Conservation (phyloP, 2,113 vertebrate genomes). For the Macquaria ambigua region DNA sequence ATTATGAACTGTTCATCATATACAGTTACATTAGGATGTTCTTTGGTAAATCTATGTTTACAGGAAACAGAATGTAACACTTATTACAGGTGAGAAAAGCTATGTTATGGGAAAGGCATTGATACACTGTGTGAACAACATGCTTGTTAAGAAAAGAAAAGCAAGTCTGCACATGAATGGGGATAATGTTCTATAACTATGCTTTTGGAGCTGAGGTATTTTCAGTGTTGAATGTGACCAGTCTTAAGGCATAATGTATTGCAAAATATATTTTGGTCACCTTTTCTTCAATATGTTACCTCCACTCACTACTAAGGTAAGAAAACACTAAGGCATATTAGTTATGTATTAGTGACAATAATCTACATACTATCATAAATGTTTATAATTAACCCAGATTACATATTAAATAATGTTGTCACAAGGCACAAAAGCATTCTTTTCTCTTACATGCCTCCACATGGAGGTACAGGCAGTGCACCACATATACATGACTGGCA, state of each 20-base stretch:
- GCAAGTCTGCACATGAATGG: neutral
- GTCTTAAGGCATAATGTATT: conserved; percentile 57
- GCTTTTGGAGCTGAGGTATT: conserved; percentile 25
- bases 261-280: conserved; percentile 21
- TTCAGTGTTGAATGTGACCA: conserved; percentile 23
- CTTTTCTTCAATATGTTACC: conserved; percentile 26
- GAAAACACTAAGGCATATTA: conserved; percentile 27
- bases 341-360: neutral
- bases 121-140: conserved; percentile 1
- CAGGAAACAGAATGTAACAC: conserved; percentile 33
- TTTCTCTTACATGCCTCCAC: conserved; percentile 3
- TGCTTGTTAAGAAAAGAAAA: neutral
- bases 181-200: neutral
- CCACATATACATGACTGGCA: neutral
- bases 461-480: neutral
- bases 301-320: conserved; percentile 2
- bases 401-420: conserved; percentile 19
- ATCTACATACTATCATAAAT: neutral
- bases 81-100: conserved; percentile 10
- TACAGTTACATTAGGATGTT: conserved; percentile 3
- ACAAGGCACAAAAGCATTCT: conserved; percentile 69
- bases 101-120: conserved; percentile 49
- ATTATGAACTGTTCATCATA: conserved; percentile 37
- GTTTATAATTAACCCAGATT: neutral
- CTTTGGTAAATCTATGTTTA: conserved; percentile 28